Percentiles rank a stretch among this genome's conserved stretches.
Evolutionary conservation across 2,113 vertebrate species (phyloP).

Genomic region (Cottus gobio): DNA sequence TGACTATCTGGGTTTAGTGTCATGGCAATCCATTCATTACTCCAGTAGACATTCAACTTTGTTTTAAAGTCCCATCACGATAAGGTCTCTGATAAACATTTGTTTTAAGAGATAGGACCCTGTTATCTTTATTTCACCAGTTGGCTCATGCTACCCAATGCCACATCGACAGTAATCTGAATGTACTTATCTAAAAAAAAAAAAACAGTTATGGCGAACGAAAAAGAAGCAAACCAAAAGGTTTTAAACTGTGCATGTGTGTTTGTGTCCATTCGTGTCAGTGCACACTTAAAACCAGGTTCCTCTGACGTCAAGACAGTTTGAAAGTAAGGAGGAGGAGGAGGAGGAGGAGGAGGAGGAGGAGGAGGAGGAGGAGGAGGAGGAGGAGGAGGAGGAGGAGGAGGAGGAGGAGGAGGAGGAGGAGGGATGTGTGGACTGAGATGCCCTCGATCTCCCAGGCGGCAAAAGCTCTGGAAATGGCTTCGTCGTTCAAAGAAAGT

Average conservation of each 20-base stretch:
- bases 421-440: slow-evolving; percentile 60
- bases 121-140: not conserved
- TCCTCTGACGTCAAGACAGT: slow-evolving; percentile 47
- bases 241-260: slow-evolving; percentile 28
- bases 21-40: not conserved
- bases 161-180: not conserved
- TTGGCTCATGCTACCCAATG: not conserved
- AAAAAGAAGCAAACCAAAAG: not conserved
- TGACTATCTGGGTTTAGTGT: not conserved
- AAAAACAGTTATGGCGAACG: not conserved
- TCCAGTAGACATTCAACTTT: not conserved
- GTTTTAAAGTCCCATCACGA: not conserved
- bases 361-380: slow-evolving; percentile 23
- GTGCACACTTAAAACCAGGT: slow-evolving; percentile 28
- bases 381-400: not conserved
- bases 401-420: not conserved
- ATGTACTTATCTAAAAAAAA: not conserved
- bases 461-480: slow-evolving; percentile 73
- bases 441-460: slow-evolving; percentile 71
- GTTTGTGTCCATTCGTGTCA: slow-evolving; percentile 20
- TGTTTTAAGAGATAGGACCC: not conserved
- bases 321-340: slow-evolving; percentile 17
- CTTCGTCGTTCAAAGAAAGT: slow-evolving; percentile 63
- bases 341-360: not conserved
- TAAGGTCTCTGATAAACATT: not conserved